These are phyloP conservation scores for Globodera rostochiensis DNA, from an alignment of 1,140 invertebrate species.

Conservation along the genomic window DNA sequence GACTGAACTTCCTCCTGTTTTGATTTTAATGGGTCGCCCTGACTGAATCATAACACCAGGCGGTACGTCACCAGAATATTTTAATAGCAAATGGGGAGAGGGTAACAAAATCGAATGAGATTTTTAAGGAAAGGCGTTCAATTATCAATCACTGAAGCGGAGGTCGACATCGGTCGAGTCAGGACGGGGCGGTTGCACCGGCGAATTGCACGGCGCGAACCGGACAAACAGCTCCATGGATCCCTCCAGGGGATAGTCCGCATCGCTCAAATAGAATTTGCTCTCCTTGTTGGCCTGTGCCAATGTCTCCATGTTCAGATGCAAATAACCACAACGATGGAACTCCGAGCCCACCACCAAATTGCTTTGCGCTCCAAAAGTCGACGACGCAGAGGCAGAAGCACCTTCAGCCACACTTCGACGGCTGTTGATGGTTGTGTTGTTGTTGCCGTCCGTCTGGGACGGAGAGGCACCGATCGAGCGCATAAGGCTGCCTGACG, in stretches of 20 bases:
- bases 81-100: too few relatives aligned
- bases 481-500: not conserved
- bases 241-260: conserved; percentile 28
- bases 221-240: conserved; percentile 14
- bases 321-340: conserved; percentile 24
- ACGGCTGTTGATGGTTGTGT: not conserved
- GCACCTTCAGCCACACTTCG: not conserved
- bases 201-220: not conserved
- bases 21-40: too few relatives aligned
- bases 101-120: too few relatives aligned
- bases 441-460: not conserved
- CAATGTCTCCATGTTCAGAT: conserved; percentile 14
- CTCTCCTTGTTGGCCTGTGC: conserved; percentile 1
- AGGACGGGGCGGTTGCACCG: not conserved
- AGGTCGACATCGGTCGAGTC: conserved; percentile 5
- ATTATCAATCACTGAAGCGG: not conserved
- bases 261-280: conserved; percentile 23
- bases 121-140: too few relatives aligned
- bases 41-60: too few relatives aligned
- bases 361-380: not conserved
- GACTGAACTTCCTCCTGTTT: too few relatives aligned
- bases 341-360: conserved; percentile 4
- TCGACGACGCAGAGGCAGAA: not conserved
- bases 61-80: too few relatives aligned
- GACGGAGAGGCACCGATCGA: not conserved